Conservation (phyloP, 2,888 invertebrate genomes). For the Mellilla xanthometata region DNA sequence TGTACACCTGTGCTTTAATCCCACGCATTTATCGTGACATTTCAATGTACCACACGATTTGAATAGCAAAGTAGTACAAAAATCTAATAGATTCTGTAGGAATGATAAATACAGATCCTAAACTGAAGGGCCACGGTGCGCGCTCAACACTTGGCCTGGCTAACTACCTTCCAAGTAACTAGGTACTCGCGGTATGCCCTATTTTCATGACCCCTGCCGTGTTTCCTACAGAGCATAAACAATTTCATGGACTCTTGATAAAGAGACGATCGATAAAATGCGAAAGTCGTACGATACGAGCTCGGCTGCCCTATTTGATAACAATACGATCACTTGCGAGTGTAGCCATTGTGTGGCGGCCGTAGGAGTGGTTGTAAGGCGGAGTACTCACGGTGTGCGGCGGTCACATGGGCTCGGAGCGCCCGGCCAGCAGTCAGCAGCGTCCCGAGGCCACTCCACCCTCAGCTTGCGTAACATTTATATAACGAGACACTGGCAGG, state of each 20-base stretch:
- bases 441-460: conserved; percentile 60
- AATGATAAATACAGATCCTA: conserved; percentile 59
- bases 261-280: conserved; percentile 62
- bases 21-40: conserved; percentile 29
- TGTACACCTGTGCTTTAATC: conserved; percentile 1
- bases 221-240: conserved; percentile 45
- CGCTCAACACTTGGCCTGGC: conserved; percentile 16
- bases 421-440: conserved; percentile 52
- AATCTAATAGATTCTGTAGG: too few species aligned
- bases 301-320: conserved; percentile 14
- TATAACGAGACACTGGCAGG: conserved; percentile 67
- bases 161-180: conserved; percentile 3
- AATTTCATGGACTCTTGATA: conserved; percentile 51
- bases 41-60: conserved; percentile 14
- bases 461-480: conserved; percentile 78
- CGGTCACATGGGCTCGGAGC: conserved; percentile 64
- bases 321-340: conserved; percentile 4
- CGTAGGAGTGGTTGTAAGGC: conserved; percentile 14
- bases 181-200: conserved; percentile 13
- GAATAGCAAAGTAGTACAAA: too few species aligned
- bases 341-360: conserved; percentile 3
- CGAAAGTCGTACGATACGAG: conserved; percentile 9
- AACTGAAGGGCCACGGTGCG: conserved; percentile 27
- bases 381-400: conserved; percentile 60
- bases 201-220: conserved; percentile 23